Evolutionary conservation across 2,113 vertebrate species (phyloP).

Genomic region (Regulus satrapa): DNA sequence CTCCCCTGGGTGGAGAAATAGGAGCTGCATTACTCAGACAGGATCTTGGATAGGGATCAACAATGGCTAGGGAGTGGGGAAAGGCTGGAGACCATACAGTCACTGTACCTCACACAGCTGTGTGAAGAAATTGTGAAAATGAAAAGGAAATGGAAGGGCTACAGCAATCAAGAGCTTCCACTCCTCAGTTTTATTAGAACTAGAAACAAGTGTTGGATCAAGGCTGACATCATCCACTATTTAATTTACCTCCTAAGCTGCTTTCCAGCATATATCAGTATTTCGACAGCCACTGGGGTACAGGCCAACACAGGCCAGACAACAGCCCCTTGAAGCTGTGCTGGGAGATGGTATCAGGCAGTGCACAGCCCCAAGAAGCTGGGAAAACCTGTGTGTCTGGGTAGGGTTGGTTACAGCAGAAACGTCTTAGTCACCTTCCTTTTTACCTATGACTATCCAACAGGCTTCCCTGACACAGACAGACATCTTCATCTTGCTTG

Average conservation of each 20-base stretch:
- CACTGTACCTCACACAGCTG: neutral
- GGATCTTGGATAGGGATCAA: neutral
- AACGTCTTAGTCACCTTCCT: neutral
- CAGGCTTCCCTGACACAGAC: neutral
- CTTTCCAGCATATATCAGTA: neutral
- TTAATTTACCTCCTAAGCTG: neutral
- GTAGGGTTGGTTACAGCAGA: neutral
- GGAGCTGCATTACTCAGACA: neutral
- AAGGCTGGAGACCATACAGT: neutral
- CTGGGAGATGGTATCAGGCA: neutral
- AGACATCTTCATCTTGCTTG: neutral
- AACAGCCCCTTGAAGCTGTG: neutral
- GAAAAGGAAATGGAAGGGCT: neutral
- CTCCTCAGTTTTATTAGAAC: neutral
- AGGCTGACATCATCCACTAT: neutral
- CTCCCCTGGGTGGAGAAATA: neutral
- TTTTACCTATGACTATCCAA: neutral
- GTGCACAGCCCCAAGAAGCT: neutral
- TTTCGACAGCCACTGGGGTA: neutral
- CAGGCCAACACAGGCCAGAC: neutral
- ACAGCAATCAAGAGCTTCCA: neutral
- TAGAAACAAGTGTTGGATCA: neutral
- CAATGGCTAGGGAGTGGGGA: neutral
- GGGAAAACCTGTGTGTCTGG: neutral
- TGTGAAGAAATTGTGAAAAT: neutral